Evolutionary conservation across 37 sponge, comb jelly and placozoan species (phyloP), one percentile per base, ranked within the genome.

Genomic region (Lycopodina hypogea): DNA sequence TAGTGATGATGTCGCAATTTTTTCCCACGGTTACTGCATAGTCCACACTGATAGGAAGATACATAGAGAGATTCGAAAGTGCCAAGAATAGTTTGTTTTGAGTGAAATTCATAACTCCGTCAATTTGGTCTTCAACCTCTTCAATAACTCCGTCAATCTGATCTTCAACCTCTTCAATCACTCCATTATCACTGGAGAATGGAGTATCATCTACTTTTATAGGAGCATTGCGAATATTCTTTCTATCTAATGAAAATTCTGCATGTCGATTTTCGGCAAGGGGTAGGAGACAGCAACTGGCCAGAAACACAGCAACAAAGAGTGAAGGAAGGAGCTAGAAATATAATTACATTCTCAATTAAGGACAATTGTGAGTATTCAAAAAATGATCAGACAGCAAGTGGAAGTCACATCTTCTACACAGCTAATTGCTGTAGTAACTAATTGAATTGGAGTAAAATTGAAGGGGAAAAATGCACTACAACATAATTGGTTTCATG

Each of bases 1-100:
- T 56, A 45, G 71, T 56, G 19, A 85, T 35, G 28, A 79, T 73
- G 57, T 85, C 65, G 30, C 86, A 85, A 14, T 85, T 36, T n/a
- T 8, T 0, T 55, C 75, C 80, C 4, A 64, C 69, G 4, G 42
- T 64, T 66, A 52, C 11, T 0, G 68, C 68, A 52, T 78, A 78
- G n/a, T 67, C 57, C 0, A 85, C 78, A 66, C 33, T 79, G 21
- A 85, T 33, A 0, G 86, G 79, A 4, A 85, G 28, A 30, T 74
- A 72, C 42, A 19, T 15, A 3, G 86, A 65, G 29, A 85, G 32
- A 59, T 85, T 79, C 15, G n/a, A 17, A 35, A 85, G 56, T 18
- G 72, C 79, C 1, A 8, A 1, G 45, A 35, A 22, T 58, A 85
- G 32, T 56, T 64, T 61, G 67, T 23, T 74, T 0, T 34, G 62